Base-by-base conservation (phyloP, 2,797 vertebrate species). In the Tragopan temminckii region DNA sequence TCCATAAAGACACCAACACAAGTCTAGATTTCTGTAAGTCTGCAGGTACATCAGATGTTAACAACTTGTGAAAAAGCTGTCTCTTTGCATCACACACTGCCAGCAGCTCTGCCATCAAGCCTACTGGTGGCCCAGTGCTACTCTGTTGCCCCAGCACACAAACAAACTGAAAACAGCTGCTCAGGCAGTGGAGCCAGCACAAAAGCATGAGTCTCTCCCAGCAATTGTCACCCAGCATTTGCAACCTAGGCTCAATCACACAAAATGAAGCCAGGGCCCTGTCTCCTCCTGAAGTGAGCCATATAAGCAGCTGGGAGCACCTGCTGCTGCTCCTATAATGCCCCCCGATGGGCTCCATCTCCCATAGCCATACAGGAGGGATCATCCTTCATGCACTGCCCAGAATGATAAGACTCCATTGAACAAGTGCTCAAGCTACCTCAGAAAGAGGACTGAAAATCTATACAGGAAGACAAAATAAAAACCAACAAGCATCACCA, bases 1-100 rank as follows among this genome's bases (percentile, higher is more conserved):
- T 61, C 27, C 15, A 1, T 21, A 23, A 38, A 3, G 58, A 7
- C 35, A 50, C 3, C 57, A 59, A 35, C 4, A 40, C 0, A 0
- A 42, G 24, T 29, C 29, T 15, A 57, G 38, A 57, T 53, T 74
- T 74, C 33, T 81, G 0, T 9, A 78, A 12, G 23, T 61, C 80
- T 67, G 20, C 1, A 2, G 4, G 35, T 68, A 45, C 20, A 33
- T 29, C 21, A 40, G n/a, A 48, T 7, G 31, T 23, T 13, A 62
- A 72, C 9, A 8, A 11, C 9, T 35, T 63, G 10, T 80, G 43
- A 64, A 76, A 52, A 53, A 38, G 38, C 11, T 59, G 29, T 45
- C 63, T 13, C n/a, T 57, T 42, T 8, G 27, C 48, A n/a, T 35
- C 43, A n/a, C 1, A 10, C 13, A 11, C 43, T 4, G 27, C 43